Conservation (phyloP, 2,113 vertebrate species). For the Leptodactylus fuscus region DNA sequence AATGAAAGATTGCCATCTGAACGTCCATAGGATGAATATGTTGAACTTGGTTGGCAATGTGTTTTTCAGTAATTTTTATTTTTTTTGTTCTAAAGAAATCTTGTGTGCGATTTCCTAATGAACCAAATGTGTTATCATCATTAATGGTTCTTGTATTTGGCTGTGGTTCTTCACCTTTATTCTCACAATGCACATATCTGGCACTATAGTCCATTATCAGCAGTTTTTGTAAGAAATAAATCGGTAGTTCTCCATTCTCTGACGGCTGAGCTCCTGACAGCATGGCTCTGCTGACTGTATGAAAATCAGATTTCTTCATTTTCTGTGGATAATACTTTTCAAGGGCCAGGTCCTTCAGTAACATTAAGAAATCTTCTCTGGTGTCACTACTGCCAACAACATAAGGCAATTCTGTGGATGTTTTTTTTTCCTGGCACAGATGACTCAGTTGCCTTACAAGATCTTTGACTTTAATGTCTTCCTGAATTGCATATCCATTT, state of each 20-base stretch:
- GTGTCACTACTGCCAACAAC: constrained; percentile 62
- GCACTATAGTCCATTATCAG: constrained; percentile 66
- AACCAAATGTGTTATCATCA: too few relatives aligned
- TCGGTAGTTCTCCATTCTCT: constrained; percentile 68
- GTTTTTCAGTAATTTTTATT: accelerated
- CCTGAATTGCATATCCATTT: constrained; percentile 44
- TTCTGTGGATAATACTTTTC: constrained; percentile 61
- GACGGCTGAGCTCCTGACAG: constrained; percentile 60
- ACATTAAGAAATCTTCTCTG: constrained; percentile 41
- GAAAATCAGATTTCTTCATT: constrained; percentile 66
- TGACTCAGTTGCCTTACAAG: constrained; percentile 62
- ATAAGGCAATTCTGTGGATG: not conserved
- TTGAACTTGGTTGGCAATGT: not conserved
- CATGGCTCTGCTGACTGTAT: constrained; percentile 65
- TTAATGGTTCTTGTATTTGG: not conserved
- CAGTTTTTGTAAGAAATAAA: constrained; percentile 70
- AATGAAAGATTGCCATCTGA: constrained; percentile 78
- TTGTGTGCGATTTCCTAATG: too few relatives aligned
- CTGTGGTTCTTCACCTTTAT: not conserved
- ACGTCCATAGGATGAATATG: constrained; percentile 76
- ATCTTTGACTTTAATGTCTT: not conserved
- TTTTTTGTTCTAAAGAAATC: too few relatives aligned
- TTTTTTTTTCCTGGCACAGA: constrained; percentile 33
- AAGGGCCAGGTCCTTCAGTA: constrained; percentile 61
- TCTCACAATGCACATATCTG: constrained; percentile 67